These are phyloP conservation scores for Drosophila cracens DNA, from an alignment of 2,888 invertebrate genomes.

Conservation along the genomic window DNA sequence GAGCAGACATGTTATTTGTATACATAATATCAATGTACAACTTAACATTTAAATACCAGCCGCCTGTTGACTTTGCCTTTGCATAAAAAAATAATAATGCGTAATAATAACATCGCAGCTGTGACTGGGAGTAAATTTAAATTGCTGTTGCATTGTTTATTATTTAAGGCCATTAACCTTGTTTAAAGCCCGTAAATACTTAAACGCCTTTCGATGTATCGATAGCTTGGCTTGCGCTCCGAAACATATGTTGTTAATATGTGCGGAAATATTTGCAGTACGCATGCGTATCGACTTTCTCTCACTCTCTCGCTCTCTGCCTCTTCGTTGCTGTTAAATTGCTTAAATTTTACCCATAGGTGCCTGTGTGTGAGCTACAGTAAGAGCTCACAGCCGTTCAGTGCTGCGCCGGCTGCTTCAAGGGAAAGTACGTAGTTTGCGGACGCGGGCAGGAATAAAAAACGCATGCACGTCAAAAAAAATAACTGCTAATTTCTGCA, in stretches of 20 bases:
- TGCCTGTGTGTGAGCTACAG: conserved; percentile 19
- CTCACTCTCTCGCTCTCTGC: not conserved
- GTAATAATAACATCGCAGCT: not conserved
- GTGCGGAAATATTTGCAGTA: not conserved
- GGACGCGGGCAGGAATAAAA: not conserved
- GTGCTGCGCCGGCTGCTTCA: conserved; percentile 59
- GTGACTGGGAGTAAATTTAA: not conserved
- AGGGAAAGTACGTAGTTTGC: conserved; percentile 17
- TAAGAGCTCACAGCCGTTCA: conserved; percentile 16
- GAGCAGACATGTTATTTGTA: not conserved
- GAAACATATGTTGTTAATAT: conserved; percentile 12
- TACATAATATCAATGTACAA: not conserved
- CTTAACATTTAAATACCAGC: not conserved
- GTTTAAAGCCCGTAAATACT: not conserved
- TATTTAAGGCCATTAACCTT: not conserved
- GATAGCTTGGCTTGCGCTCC: conserved; percentile 12
- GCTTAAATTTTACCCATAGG: conserved; percentile 29
- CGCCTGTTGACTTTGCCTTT: not conserved
- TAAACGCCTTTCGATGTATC: conserved; percentile 30
- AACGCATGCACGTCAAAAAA: conserved; percentile 42
- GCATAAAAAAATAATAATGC: not conserved
- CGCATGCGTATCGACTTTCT: conserved; percentile 48
- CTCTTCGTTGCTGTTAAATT: conserved; percentile 13
- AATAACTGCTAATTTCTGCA: conserved; percentile 16
- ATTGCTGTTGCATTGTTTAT: not conserved